Conservation (phyloP, 2,113 vertebrate genomes). For the Tonatia bakeri region DNA sequence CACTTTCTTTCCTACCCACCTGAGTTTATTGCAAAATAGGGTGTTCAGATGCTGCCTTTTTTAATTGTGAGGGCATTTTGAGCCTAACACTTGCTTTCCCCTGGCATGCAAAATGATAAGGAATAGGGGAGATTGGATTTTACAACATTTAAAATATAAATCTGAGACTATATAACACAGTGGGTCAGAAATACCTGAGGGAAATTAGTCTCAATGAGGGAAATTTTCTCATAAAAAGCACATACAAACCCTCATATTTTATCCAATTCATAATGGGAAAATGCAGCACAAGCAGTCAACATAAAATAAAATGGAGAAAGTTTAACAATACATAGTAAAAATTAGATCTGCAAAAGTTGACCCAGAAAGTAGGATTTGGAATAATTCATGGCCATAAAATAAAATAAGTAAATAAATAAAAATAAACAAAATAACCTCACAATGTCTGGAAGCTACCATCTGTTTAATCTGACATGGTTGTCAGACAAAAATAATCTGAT, state of each 20-base stretch:
- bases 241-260: neutral
- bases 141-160: neutral
- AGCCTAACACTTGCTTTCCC: neutral
- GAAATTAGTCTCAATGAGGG: neutral
- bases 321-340: neutral
- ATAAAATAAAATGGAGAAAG: neutral
- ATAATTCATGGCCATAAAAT: constrained; percentile 4
- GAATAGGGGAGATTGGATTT: neutral
- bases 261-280: neutral
- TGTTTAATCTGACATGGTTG: neutral
- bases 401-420: neutral
- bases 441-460: neutral
- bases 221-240: neutral
- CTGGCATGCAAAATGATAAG: neutral
- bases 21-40: neutral
- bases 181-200: neutral
- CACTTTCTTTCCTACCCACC: neutral
- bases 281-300: neutral
- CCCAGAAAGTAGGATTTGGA: neutral
- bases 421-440: neutral
- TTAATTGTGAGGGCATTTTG: neutral
- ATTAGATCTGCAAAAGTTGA: neutral
- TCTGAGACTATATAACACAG: neutral
- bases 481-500: neutral
- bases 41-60: neutral